Evolutionary conservation across 1,140 invertebrate species (phyloP).

Genomic region (Pogonomyrmex barbatus): DNA sequence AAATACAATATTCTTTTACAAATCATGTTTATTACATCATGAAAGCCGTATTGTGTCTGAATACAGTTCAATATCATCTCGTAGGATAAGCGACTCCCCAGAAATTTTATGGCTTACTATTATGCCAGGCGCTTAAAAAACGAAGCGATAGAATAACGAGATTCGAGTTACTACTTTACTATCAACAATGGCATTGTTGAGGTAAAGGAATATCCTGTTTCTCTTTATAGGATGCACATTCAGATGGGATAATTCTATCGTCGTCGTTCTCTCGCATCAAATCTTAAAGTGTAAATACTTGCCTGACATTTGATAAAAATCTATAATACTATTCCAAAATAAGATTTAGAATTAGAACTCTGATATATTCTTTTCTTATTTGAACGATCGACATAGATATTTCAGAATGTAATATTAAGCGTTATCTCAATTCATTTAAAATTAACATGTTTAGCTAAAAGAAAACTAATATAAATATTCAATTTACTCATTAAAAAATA

Average conservation of each 20-base stretch:
- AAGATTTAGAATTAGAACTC: neutral
- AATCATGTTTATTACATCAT: neutral
- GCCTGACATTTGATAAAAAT: neutral
- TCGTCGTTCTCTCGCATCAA: neutral
- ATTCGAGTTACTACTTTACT: conserved; percentile 14
- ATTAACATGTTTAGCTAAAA: neutral
- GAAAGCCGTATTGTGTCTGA: neutral
- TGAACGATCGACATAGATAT: neutral
- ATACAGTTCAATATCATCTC: neutral
- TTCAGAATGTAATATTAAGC: neutral
- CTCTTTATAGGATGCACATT: conserved; percentile 25
- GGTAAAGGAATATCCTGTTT: conserved; percentile 29
- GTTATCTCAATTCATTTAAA: neutral
- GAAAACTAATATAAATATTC: neutral
- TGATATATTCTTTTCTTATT: neutral
- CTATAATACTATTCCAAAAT: conserved; percentile 9
- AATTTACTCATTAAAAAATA: neutral
- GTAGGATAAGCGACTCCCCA: neutral
- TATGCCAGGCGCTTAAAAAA: neutral
- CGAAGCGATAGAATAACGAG: neutral
- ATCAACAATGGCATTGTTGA: conserved; percentile 16
- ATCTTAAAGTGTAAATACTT: conserved; percentile 6
- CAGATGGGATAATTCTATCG: neutral
- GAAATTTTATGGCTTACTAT: conserved; percentile 28
- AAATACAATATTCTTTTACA: neutral